These are phyloP conservation scores for Indri indri DNA, from an alignment of 2,113 vertebrate species.

Conservation along the genomic window DNA sequence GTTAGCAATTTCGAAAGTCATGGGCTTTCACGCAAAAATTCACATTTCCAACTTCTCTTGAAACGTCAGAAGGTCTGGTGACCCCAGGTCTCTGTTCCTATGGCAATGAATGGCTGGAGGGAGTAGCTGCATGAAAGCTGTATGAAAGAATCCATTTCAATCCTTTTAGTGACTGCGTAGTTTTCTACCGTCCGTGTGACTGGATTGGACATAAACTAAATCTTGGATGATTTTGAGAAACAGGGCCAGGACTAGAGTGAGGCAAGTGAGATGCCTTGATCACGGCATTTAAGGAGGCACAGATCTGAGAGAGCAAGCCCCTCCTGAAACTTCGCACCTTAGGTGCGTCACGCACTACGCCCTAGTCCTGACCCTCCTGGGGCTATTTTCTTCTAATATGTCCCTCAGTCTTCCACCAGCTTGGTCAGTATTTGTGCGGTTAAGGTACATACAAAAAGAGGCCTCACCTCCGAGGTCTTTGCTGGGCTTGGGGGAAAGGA, in stretches of 20 bases:
- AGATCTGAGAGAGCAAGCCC: background rate
- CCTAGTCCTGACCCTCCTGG: background rate
- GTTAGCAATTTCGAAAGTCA: background rate
- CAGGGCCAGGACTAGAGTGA: background rate
- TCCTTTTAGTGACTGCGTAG: background rate
- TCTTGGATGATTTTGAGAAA: background rate
- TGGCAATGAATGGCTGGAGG: background rate
- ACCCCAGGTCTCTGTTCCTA: background rate
- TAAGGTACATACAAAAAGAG: background rate
- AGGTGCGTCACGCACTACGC: rapidly evolving
- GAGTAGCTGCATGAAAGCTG: background rate
- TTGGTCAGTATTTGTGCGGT: background rate
- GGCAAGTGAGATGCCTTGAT: background rate
- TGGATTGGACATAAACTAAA: background rate
- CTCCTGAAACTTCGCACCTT: background rate
- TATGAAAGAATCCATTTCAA: background rate
- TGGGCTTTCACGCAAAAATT: background rate
- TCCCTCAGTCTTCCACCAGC: background rate
- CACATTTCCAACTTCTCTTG: background rate
- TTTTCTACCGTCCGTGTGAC: background rate
- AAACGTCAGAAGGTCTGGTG: background rate
- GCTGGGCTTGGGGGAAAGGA: background rate
- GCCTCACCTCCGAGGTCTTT: background rate
- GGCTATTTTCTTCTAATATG: background rate
- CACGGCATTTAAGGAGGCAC: background rate